Base-by-base conservation (phyloP, 2,888 invertebrate genomes). In the Brenthis hecate region DNA sequence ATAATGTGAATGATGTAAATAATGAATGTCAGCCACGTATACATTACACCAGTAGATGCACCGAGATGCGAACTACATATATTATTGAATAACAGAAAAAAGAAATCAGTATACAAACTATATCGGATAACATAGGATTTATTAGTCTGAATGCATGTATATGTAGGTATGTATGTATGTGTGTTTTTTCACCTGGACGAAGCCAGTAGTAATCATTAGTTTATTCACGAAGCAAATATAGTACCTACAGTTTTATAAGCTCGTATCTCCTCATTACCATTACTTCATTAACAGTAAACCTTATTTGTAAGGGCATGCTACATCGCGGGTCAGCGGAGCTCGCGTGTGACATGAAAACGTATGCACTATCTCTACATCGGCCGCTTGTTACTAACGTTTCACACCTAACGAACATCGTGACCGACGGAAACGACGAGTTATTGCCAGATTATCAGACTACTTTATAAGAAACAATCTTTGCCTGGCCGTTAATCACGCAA, bases 401-500 rank as follows among this genome's bases (percentile, higher is more conserved):
- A 60, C 60, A 60, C 60, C 60, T 50, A 60, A 60, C 60, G 60
- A 60, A 50, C 50, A 60, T 60, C 60, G 60, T 60, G 60, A 60
- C 60, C 13, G 60, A 16, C 28, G 28, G 28, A n/a, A 58, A 48
- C 60, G 60, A 50, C 60, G 60, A 60, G 50, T 60, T 60, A 60
- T 60, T 60, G 32, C 60, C 50, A 58, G 47, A 58, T 58, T 58
- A 58, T 58, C 58, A 48, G 47, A 58, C 48, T 48, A 48, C 58
- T 58, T 58, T 58, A 58, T 28, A 58, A 58, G 58, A 58, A 50
- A 60, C 48, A 32, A 60, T 60, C 60, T 60, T 43, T 43, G 36
- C 36, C 6, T n/a, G 28, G 50, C 11, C 48, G 58, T 60, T 50
- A 60, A 60, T 60, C 48, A 60, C 23, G 58, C 48, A 23, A 58